Evolutionary conservation across 2,888 invertebrate species (phyloP).

Genomic region (Leptinotarsa tumamoca): DNA sequence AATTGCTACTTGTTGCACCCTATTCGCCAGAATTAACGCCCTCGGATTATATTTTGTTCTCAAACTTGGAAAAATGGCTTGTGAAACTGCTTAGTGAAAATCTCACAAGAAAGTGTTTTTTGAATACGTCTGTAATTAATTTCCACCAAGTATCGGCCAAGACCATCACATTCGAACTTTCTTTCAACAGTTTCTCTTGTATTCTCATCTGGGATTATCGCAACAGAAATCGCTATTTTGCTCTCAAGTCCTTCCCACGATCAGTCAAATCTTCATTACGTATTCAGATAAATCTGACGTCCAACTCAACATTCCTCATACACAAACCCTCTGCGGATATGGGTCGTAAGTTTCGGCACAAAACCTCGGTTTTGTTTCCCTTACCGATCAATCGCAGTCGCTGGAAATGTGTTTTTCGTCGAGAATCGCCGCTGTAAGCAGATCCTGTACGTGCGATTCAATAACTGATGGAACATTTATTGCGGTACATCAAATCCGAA

Average conservation of each 20-base stretch:
- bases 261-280: neutral
- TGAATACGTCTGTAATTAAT: too few relatives aligned
- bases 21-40: too few relatives aligned
- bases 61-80: too few relatives aligned
- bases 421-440: constrained; percentile 28
- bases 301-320: constrained; percentile 13
- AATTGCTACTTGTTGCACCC: too few relatives aligned
- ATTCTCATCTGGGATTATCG: too few relatives aligned
- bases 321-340: constrained; percentile 17
- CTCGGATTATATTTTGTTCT: too few relatives aligned
- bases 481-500: constrained; percentile 35
- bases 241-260: neutral
- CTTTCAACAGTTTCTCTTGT: too few relatives aligned
- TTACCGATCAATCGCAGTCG: constrained; percentile 19
- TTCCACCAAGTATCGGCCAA: too few relatives aligned
- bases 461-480: constrained; percentile 29
- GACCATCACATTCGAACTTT: too few relatives aligned
- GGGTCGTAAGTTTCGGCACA: neutral
- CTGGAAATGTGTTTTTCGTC: constrained; percentile 17
- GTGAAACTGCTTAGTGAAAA: too few relatives aligned
- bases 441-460: constrained; percentile 30
- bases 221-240: neutral
- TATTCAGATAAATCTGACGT: constrained; percentile 10
- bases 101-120: too few relatives aligned
- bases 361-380: constrained; percentile 4